Conservation (phyloP, 2,888 invertebrate genomes). For the Homarus gammarus region DNA sequence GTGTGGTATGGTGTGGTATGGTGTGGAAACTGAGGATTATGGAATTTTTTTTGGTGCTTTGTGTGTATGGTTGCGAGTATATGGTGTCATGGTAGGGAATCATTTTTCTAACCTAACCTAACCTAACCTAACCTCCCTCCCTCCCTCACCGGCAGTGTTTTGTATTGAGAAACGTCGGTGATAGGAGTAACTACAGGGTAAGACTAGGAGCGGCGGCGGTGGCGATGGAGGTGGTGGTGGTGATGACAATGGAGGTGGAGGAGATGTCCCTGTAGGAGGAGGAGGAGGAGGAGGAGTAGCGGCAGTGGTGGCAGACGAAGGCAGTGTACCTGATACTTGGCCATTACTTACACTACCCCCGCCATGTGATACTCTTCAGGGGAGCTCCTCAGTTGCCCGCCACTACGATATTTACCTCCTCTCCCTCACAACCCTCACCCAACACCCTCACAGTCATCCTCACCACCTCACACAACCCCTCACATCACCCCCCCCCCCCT, state of each 20-base stretch:
- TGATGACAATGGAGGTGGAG: background rate
- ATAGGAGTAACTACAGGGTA: too few relatives aligned
- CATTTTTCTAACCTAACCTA: too few relatives aligned
- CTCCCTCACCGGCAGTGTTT: too few relatives aligned
- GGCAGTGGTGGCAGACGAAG: slow-evolving; percentile 4
- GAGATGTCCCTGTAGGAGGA: too few relatives aligned
- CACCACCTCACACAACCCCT: background rate
- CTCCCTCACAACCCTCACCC: slow-evolving; percentile 15
- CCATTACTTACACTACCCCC: slow-evolving; percentile 41
- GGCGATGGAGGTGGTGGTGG: background rate
- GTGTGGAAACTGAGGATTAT: too few relatives aligned
- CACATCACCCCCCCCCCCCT: background rate
- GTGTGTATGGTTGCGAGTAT: too few relatives aligned
- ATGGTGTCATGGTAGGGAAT: too few relatives aligned
- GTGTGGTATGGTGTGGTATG: too few relatives aligned
- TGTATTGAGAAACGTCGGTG: too few relatives aligned
- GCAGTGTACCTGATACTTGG: slow-evolving; percentile 49
- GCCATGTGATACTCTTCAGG: slow-evolving; percentile 56
- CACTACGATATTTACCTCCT: background rate
- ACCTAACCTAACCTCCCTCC: too few relatives aligned
- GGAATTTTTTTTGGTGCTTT: too few relatives aligned
- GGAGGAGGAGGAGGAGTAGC: background rate
- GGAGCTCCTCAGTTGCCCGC: slow-evolving; percentile 32
- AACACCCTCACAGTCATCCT: too few relatives aligned
- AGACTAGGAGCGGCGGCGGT: background rate